Base-by-base conservation (phyloP, 2,797 vertebrate genomes). In the Anisognathus igniventris region DNA sequence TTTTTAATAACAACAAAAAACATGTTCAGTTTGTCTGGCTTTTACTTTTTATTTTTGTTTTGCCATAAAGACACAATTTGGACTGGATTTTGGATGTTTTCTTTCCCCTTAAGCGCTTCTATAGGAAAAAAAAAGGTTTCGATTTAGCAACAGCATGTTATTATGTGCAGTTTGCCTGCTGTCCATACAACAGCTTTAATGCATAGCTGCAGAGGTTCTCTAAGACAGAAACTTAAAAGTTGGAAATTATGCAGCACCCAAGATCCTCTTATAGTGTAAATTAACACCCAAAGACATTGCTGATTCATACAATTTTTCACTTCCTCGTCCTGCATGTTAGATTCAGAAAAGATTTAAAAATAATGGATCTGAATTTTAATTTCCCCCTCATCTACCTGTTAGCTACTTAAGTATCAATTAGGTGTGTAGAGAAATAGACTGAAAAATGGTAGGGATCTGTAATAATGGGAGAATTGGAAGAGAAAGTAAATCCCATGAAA, bases 1-100 rank as follows among this genome's bases (percentile, higher is more conserved):
- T 86, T 96, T 90, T 88, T 90, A 90, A 86, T 88, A 97, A 84
- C 65, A 80, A 91, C 94, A 90, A 88, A 96, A 83, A 88, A 93
- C 65, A 72, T 86, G 92, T 68, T 95, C 86, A 40, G 51, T 86
- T 93, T 64, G 45, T 84, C 78, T 93, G 72, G 61, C 33, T 86
- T 90, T 93, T 75, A 73, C 30, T 95, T 90, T 87, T 88, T 86
- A 62, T 64, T 93, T 92, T 91, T 66, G 66, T 87, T 83, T 44
- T 68, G 37, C 86, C 78, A 71, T 92, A 93, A 93, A 94, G 86
- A 77, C 53, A 65, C 67, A 42, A 51, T 86, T 94, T 92, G 86
- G 81, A 87, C 53, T 78, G 80, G 53, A 42, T 86, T 96, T 88
- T 74, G 77, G 67, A 92, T 90, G 74, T 50, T 95, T 88, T 76